Percentiles rank a stretch among this genome's conserved stretches.
These are phyloP conservation scores for Aphrophora alni DNA, from an alignment of 2,888 invertebrate genomes.

Conservation along the genomic window DNA sequence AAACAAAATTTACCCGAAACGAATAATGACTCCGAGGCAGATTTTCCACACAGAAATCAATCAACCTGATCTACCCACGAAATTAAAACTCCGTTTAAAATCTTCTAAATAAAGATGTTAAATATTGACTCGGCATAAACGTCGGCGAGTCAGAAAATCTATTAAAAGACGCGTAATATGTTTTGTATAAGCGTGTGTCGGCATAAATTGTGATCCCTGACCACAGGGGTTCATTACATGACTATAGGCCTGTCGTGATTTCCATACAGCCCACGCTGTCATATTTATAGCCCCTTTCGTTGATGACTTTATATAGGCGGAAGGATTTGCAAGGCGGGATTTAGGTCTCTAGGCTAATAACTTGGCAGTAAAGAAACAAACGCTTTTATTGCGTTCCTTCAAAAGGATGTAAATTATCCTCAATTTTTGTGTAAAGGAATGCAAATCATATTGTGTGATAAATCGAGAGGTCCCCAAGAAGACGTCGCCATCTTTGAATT, in stretches of 20 bases:
- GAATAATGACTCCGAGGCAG: too few relatives aligned
- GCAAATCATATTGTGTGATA: background rate
- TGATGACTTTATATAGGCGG: background rate
- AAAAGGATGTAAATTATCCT: background rate
- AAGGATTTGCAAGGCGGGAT: too few relatives aligned
- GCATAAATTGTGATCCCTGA: background rate
- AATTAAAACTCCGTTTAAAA: background rate
- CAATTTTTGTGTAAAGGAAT: background rate
- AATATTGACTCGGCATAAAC: background rate
- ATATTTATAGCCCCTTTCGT: background rate
- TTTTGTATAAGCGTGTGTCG: background rate
- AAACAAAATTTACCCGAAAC: too few relatives aligned
- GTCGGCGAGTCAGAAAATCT: background rate
- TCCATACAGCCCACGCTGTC: background rate
- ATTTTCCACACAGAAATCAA: too few relatives aligned
- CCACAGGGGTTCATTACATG: background rate
- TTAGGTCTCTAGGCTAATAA: too few relatives aligned
- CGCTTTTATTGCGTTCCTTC: background rate
- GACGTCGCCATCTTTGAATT: too few relatives aligned
- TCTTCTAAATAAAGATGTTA: background rate
- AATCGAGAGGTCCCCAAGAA: too few relatives aligned
- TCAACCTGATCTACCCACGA: too few relatives aligned
- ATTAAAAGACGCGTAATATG: background rate
- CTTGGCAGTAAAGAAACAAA: background rate
- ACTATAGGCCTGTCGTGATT: background rate